Base-by-base conservation (phyloP, 2,113 vertebrate species). In the Thymallus thymallus region DNA sequence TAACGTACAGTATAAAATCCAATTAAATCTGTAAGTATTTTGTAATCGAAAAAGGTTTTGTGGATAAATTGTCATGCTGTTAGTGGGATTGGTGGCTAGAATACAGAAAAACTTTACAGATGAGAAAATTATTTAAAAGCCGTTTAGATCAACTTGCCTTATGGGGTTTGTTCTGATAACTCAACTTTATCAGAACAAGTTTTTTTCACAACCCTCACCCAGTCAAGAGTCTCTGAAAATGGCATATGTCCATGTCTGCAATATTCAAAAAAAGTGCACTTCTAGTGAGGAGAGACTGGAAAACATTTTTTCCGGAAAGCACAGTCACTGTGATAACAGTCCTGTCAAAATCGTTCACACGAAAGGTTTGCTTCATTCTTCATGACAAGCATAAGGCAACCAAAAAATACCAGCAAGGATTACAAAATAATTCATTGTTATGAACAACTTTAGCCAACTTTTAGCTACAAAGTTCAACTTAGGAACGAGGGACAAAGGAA, bases 221-320 rank as follows among this genome's bases (percentile, higher is more conserved):
- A 73, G 16, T 51, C 13, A 51, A 18, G 76, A 77, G 78, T 55
- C 35, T 79, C 75, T 41, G 72, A 72, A 83, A 76, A 68, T 22
- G 18, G 12, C 64, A 35, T 29, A 24, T 16, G 29, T 24, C 30
- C n/a, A 30, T 63, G 61, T 85, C 63, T 72, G 32, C 45, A 70
- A 68, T 75, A 67, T 77, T 80, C 29, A 81, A 85, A 89, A 85
- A 89, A 92, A 93, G 91, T 92, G 91, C 91, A 92, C 88, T 91
- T 92, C 84, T 80, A 83, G 77, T 73, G 72, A 77, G 13, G 56
- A 64, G 64, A 61, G 62, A 70, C 30, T 66, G 76, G 76, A 85
- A 64, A 6, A 84, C 41, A 46, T 80, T 74, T 60, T 78, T 77
- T n/a, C n/a, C 68, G 56, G 20, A 74, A 74, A 76, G 66, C 35